Base-by-base conservation (phyloP, 2,888 invertebrate species). In the Cryptocheilus praepositus region DNA sequence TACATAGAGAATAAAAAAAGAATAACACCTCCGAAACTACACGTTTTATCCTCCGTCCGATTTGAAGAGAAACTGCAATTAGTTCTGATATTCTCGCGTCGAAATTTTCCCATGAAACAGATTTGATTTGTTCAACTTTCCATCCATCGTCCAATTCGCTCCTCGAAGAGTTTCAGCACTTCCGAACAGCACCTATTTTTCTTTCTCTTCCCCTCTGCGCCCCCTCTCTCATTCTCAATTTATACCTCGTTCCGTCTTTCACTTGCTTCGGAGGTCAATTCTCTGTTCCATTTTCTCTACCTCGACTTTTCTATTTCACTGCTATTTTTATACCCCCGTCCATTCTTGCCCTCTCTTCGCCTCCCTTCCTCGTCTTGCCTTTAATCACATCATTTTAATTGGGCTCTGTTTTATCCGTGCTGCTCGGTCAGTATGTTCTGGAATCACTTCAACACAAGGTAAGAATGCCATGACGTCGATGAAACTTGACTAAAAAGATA, bases 391-490 rank as follows among this genome's bases (percentile, higher is more conserved):
- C 79, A 84, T 85, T 88, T 87, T 88, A 88, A 88, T 90, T 92
- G 91, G 91, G 89, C 90, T 92, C 92, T 90, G 87, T 92, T 92
- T 92, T 90, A 87, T 92, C 92, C 93, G 92, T 93, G 94, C 94
- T 94, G 94, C 94, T 89, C 89, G 85, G 84, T 92, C 95, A 97
- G 97, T 96, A 95, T 96, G 93, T 97, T 97, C 95, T 97, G 97
- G 97, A 97, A 96, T 93, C 96, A 97, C 95, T 97, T 97, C 95
- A 97, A 97, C 91, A 95, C 96, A 93, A 97, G 97, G 97, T 97
- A 97, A 97, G 96, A 93, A 89, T 63, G 73, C 70, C 75, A 71
- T 45, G 68, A 73, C 64, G 74, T 73, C 77, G 74, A 76, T 44
- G 52, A 66, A 64, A 57, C 64, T 73, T 70, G 75, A 69, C 67